A percentile compares a stretch with the other conserved stretches of the same genome.
These are phyloP conservation scores for Empis livida DNA, from an alignment of 2,888 invertebrate species.

Conservation along the genomic window DNA sequence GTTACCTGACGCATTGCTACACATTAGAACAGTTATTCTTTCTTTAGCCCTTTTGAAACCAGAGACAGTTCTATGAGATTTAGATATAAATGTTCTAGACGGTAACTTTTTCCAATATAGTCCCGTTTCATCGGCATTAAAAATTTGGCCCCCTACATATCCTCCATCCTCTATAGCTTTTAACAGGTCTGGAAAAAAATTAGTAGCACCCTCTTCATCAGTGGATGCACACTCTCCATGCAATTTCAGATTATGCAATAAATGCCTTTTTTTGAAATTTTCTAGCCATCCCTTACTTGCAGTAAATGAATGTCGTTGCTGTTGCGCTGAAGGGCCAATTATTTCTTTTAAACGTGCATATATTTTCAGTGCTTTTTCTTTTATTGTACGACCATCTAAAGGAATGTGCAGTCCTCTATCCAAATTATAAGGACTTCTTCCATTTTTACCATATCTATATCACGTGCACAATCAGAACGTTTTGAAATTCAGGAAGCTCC, in stretches of 20 bases:
- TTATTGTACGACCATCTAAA: too few relatives aligned
- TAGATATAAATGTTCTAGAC: slow-evolving; percentile 20
- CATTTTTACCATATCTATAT: too few relatives aligned
- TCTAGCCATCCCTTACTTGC: slow-evolving; percentile 8
- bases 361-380: too few relatives aligned
- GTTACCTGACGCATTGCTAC: slow-evolving; percentile 16
- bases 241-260: slow-evolving; percentile 17
- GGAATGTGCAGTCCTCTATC: too few relatives aligned
- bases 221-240: slow-evolving; percentile 14
- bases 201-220: slow-evolving; percentile 12
- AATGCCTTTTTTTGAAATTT: slow-evolving; percentile 14
- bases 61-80: slow-evolving; percentile 18
- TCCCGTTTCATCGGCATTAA: slow-evolving; percentile 20
- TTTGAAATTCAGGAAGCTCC: too few relatives aligned
- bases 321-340: too few relatives aligned
- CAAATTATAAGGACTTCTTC: too few relatives aligned
- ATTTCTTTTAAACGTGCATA: too few relatives aligned
- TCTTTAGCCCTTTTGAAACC: slow-evolving; percentile 20
- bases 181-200: slow-evolving; percentile 11
- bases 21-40: slow-evolving; percentile 19
- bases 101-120: slow-evolving; percentile 24
- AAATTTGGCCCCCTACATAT: slow-evolving; percentile 18
- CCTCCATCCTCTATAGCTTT: slow-evolving; percentile 17
- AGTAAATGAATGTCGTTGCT: background rate
- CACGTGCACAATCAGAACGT: too few relatives aligned